Evolutionary conservation across 1,140 invertebrate genomes (phyloP).

Genomic region (Oncopeltus fasciatus): DNA sequence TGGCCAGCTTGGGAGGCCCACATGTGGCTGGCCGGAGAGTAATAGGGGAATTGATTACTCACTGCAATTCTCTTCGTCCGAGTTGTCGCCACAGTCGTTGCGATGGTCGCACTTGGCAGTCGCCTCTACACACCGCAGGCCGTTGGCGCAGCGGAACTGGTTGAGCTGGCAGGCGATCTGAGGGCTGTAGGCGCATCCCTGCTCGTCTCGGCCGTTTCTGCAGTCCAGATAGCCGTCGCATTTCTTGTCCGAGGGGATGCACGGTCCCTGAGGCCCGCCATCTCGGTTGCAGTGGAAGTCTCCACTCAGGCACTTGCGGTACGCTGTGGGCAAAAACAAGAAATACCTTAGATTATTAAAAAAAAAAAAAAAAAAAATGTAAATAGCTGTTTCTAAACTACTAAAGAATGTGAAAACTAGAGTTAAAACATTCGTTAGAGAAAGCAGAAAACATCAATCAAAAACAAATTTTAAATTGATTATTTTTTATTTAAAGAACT

Average conservation of each 20-base stretch:
- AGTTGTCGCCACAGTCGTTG: constrained; percentile 78
- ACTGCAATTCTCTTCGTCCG: constrained; percentile 76
- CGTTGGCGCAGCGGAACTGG: constrained; percentile 76
- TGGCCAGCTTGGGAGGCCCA: no score
- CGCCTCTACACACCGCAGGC: constrained; percentile 67
- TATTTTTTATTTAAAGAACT: no score
- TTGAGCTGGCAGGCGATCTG: constrained; percentile 63
- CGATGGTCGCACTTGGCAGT: constrained; percentile 72
- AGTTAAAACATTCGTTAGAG: no score
- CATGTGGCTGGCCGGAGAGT: no score
- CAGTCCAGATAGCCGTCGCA: constrained; percentile 84
- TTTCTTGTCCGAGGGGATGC: constrained; percentile 69
- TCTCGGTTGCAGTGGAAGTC: constrained; percentile 50
- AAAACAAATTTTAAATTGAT: no score
- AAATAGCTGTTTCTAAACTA: no score
- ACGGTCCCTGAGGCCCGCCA: constrained; percentile 34
- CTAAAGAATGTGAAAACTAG: no score
- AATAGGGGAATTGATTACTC: constrained; percentile 32
- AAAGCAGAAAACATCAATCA: no score
- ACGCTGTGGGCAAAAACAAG: constrained; percentile 43
- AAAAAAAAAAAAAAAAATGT: background rate
- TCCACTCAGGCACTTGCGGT: constrained; percentile 66
- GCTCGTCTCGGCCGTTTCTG: constrained; percentile 71
- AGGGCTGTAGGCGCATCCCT: constrained; percentile 43
- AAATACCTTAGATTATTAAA: background rate